These are phyloP conservation scores for Patiria pectinifera DNA, from an alignment of 53 echinoderm and acorn worm genomes.

Conservation along the genomic window DNA sequence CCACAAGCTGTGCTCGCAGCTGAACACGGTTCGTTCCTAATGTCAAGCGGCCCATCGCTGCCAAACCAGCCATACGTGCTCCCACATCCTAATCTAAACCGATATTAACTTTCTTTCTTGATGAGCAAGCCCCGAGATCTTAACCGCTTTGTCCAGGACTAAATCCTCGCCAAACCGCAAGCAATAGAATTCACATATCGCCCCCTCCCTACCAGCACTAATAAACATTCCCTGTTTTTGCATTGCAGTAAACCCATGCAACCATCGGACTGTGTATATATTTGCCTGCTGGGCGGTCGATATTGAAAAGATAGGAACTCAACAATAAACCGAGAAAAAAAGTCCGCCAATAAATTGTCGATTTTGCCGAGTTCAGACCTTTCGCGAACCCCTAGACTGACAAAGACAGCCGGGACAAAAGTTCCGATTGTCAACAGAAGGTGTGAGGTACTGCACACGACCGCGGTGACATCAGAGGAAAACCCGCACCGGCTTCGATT, in stretches of 20 bases:
- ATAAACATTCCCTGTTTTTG: constrained; percentile 36
- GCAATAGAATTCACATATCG: constrained; percentile 28
- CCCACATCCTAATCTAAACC: constrained; percentile 48
- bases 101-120: constrained; percentile 23
- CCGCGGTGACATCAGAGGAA: constrained; percentile 75
- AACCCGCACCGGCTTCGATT: constrained; percentile 78
- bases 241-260: neutral
- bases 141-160: constrained; percentile 29
- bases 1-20: constrained; percentile 62
- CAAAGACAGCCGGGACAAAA: constrained; percentile 54
- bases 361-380: constrained; percentile 10
- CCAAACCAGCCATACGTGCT: constrained; percentile 51
- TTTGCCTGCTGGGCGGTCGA: constrained; percentile 16
- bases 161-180: constrained; percentile 36
- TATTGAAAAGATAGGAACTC: constrained; percentile 20
- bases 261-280: neutral
- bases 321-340: constrained; percentile 5
- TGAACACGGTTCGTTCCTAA: constrained; percentile 41
- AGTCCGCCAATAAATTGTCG: constrained; percentile 39
- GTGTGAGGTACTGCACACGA: constrained; percentile 55
- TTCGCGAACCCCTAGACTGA: neutral
- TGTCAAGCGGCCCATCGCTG: constrained; percentile 39
- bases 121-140: constrained; percentile 41
- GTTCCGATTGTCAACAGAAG: constrained; percentile 65
- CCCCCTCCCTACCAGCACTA: constrained; percentile 29